phyloP scores from a whole-genome alignment of 2,888 invertebrate genomes.

The Augiades crinisus region DNA sequence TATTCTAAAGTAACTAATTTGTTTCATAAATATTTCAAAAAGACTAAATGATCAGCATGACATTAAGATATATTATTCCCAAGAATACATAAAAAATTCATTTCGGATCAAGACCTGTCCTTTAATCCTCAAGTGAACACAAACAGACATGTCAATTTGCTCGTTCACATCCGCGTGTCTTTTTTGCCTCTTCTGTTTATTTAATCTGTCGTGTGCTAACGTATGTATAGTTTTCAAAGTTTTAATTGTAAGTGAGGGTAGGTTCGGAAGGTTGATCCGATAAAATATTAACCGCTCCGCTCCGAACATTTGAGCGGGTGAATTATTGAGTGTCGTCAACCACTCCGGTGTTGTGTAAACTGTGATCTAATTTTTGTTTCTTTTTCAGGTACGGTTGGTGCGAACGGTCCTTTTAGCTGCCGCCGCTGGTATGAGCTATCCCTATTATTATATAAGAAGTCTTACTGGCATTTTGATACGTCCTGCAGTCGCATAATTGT shows the following conservation, averaged over 20 bases:
- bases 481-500: too few relatives aligned
- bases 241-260: constrained; percentile 29
- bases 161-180: neutral
- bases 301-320: constrained; percentile 26
- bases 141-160: neutral
- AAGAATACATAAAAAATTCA: too few relatives aligned
- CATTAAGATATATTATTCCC: too few relatives aligned
- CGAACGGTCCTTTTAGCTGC: constrained; percentile 10
- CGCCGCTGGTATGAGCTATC: neutral
- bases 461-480: neutral
- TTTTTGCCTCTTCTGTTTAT: neutral
- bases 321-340: constrained; percentile 26
- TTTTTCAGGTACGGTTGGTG: constrained; percentile 29
- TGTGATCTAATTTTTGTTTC: constrained; percentile 21
- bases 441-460: too few relatives aligned
- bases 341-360: constrained; percentile 16
- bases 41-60: too few relatives aligned
- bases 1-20: too few relatives aligned
- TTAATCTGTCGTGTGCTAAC: neutral
- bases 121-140: too few relatives aligned
- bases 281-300: constrained; percentile 29
- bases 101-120: too few relatives aligned
- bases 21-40: too few relatives aligned
- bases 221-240: constrained; percentile 6
- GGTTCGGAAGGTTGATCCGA: constrained; percentile 25